Conservation (phyloP, 53 echinoderm and acorn worm species). For the Hippasteria phrygiana region DNA sequence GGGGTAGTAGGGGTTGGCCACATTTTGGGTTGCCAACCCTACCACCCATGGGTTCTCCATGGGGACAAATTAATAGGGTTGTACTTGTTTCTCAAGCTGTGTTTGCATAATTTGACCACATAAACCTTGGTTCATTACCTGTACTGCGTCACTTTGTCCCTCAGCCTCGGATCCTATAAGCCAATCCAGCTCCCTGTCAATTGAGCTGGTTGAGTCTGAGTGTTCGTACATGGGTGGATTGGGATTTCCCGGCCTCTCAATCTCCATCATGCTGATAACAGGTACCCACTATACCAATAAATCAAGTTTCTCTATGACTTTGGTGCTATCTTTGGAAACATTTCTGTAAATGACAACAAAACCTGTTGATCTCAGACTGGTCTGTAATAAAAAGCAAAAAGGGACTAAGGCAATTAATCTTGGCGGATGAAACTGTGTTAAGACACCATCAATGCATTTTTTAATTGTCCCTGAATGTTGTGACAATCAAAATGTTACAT, state of each 20-base stretch:
- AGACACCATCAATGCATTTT: too few species aligned
- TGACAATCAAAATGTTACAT: too few species aligned
- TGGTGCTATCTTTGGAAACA: not conserved
- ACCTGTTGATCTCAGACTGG: too few species aligned
- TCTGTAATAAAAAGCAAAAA: not conserved
- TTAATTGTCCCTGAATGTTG: too few species aligned
- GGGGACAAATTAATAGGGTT: not conserved
- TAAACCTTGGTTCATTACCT: not conserved
- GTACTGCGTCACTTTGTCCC: not conserved
- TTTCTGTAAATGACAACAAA: too few species aligned
- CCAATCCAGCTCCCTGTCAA: slow-evolving; percentile 41
- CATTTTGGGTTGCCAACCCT: too few species aligned
- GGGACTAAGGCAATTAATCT: too few species aligned
- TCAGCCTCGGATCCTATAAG: slow-evolving; percentile 5
- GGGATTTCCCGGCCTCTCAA: not conserved
- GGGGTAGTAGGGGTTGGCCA: too few species aligned
- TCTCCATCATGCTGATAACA: slow-evolving; percentile 24
- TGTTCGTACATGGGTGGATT: not conserved
- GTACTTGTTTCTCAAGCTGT: too few species aligned
- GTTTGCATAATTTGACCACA: too few species aligned
- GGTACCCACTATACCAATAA: not conserved
- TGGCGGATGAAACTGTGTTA: too few species aligned
- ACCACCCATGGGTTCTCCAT: not conserved
- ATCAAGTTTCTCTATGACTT: not conserved
- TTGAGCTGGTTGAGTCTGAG: slow-evolving; percentile 16